A percentile compares a stretch with the other conserved stretches of the same genome.
phyloP scores from a whole-genome alignment of 2,797 vertebrate genomes.

The Crenichthys baileyi region DNA sequence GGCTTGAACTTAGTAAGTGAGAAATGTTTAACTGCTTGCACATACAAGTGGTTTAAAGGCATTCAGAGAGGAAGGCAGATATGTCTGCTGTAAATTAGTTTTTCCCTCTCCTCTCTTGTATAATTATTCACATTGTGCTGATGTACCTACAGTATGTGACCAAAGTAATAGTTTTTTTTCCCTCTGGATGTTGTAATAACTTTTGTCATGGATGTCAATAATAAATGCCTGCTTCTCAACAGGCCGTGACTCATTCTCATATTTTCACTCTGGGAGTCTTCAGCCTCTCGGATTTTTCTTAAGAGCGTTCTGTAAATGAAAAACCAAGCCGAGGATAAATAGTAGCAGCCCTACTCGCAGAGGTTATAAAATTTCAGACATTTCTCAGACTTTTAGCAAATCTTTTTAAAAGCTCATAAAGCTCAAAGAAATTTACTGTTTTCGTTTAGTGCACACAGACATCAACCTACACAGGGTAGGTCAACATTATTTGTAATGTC shows the following conservation, averaged over 20 bases:
- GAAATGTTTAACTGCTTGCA: slow-evolving; percentile 36
- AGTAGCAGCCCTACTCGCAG: not conserved
- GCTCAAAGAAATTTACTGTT: not conserved
- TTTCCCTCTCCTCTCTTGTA: slow-evolving; percentile 14
- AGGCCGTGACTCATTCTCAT: not conserved
- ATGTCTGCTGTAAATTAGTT: slow-evolving; percentile 29
- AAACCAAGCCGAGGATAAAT: slow-evolving; percentile 1
- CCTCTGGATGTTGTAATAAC: slow-evolving; percentile 19
- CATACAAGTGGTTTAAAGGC: slow-evolving; percentile 33
- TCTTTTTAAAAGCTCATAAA: not conserved
- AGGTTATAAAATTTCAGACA: slow-evolving; percentile 15
- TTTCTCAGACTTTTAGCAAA: slow-evolving; percentile 41
- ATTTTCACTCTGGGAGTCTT: not conserved
- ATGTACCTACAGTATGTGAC: slow-evolving; percentile 23
- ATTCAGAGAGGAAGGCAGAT: slow-evolving; percentile 21
- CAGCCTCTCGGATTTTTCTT: not conserved
- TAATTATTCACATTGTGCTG: slow-evolving; percentile 33
- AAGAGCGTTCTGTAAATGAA: not conserved
- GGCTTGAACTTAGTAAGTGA: slow-evolving; percentile 24
- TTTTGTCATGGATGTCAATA: slow-evolving; percentile 19
- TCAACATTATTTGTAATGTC: not conserved
- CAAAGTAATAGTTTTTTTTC: slow-evolving; percentile 22
- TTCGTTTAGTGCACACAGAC: not conserved
- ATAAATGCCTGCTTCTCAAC: slow-evolving; percentile 2
- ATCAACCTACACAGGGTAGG: not conserved